A percentile compares a stretch with the other conserved stretches of the same genome.
Conservation (phyloP, 2,797 vertebrate species). For the Halcyon chelicuti region DNA sequence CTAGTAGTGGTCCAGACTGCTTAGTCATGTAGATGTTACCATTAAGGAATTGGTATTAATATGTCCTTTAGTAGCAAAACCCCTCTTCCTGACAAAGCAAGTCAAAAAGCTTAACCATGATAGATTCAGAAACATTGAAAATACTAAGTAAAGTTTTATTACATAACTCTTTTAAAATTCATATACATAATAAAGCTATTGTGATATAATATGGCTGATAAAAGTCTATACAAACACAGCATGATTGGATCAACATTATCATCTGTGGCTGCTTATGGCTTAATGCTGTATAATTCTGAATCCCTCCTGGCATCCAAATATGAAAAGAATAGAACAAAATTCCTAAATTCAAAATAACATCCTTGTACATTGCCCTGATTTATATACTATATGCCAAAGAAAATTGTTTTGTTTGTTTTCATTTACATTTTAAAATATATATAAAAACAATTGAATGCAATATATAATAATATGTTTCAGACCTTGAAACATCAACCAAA, state of each 20-base stretch:
- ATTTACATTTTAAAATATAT: slow-evolving; percentile 7
- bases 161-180: background rate
- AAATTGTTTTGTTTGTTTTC: background rate
- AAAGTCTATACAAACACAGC: background rate
- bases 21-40: background rate
- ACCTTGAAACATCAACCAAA: slow-evolving; percentile 37
- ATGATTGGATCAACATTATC: background rate
- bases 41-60: background rate
- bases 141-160: background rate
- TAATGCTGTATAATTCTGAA: background rate
- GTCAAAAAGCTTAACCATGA: background rate
- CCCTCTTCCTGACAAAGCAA: background rate
- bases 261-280: background rate
- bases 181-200: background rate
- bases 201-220: background rate
- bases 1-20: background rate
- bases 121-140: background rate
- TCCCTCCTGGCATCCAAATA: background rate
- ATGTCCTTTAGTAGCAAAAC: background rate
- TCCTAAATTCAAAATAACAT: background rate
- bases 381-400: background rate
- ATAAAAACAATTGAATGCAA: background rate
- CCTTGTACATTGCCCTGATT: background rate
- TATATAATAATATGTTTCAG: background rate
- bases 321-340: background rate